Percentiles rank a stretch among this genome's conserved stretches.
Conservation (phyloP, 2,888 invertebrate genomes). For the Ichneumon xanthorius region DNA sequence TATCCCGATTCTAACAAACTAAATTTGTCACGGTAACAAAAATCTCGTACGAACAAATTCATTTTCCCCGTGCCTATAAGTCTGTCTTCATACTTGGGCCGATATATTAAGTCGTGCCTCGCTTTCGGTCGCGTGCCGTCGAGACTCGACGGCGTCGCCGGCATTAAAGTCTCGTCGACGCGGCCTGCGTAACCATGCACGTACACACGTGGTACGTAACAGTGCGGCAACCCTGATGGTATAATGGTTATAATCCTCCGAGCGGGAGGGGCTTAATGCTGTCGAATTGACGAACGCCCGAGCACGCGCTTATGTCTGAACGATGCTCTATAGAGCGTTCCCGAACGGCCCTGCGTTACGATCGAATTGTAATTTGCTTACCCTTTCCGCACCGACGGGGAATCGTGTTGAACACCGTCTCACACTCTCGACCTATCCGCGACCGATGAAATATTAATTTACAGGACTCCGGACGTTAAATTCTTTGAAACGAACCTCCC, state of each 20-base stretch:
- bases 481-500: not conserved
- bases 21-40: too few species aligned
- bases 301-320: not conserved
- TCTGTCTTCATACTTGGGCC: too few species aligned
- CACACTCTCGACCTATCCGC: not conserved
- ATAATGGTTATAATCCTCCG: not conserved
- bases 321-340: not conserved
- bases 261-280: constrained; percentile 62
- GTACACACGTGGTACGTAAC: not conserved
- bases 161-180: constrained; percentile 46
- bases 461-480: not conserved
- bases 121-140: constrained; percentile 44
- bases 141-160: constrained; percentile 30
- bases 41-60: too few species aligned
- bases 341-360: not conserved
- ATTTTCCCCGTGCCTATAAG: too few species aligned
- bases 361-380: not conserved
- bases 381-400: not conserved
- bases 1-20: too few species aligned
- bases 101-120: not conserved
- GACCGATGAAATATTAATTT: not conserved
- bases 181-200: not conserved
- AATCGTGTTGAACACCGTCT: not conserved
- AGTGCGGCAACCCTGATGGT: not conserved
- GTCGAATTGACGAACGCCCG: constrained; percentile 71